Evolutionary conservation across 1,140 invertebrate species (phyloP).

Genomic region (Mya arenaria): DNA sequence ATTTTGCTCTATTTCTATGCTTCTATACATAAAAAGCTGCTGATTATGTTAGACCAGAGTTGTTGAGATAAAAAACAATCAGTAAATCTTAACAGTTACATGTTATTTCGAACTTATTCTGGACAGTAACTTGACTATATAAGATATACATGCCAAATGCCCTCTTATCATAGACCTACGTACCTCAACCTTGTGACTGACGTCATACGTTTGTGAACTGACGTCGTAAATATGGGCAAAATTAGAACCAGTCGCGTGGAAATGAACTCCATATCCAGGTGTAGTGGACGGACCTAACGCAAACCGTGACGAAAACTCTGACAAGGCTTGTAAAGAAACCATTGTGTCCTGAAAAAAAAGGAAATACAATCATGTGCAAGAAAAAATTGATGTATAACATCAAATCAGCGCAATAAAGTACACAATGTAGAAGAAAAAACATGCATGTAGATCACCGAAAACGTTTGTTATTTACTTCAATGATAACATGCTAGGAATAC

Average conservation of each 20-base stretch:
- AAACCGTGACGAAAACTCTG: constrained; percentile 11
- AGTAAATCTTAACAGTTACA: too few relatives aligned
- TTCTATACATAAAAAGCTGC: too few relatives aligned
- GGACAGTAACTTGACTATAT: too few relatives aligned
- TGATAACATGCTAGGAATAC: not conserved
- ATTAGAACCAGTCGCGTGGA: constrained; percentile 5
- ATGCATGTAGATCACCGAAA: not conserved
- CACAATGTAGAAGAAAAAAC: not conserved
- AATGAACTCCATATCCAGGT: constrained; percentile 1
- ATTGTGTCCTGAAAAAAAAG: constrained; percentile 32
- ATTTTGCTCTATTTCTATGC: too few relatives aligned
- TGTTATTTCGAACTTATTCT: too few relatives aligned
- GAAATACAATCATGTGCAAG: not conserved
- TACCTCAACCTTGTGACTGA: too few relatives aligned
- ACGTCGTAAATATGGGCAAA: constrained; percentile 27
- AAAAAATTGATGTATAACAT: not conserved
- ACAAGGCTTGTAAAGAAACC: constrained; percentile 30
- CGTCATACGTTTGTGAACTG: too few relatives aligned
- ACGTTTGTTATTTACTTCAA: not conserved
- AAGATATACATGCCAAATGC: too few relatives aligned
- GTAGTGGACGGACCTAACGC: not conserved
- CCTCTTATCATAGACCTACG: too few relatives aligned
- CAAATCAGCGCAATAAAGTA: too few relatives aligned
- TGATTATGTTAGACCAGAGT: too few relatives aligned
- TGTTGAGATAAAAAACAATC: too few relatives aligned